These are phyloP conservation scores for Ennomos erosarius DNA, from an alignment of 2,888 invertebrate species.

Conservation along the genomic window DNA sequence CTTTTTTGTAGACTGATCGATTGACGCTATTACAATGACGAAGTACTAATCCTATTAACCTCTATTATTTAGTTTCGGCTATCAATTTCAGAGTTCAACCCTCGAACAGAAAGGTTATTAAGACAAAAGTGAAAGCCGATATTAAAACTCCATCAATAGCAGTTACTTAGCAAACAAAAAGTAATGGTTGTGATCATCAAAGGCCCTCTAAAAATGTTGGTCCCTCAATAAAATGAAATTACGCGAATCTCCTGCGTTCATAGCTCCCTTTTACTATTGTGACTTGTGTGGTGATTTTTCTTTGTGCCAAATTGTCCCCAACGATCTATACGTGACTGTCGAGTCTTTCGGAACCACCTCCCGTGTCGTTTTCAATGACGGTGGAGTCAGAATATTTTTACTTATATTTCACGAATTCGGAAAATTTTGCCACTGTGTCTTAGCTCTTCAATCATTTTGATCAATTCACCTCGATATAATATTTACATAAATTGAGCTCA, in stretches of 20 bases:
- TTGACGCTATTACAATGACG: conserved; percentile 22
- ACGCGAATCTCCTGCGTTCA: conserved; percentile 23
- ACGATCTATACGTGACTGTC: conserved; percentile 30
- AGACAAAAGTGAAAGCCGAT: conserved; percentile 9
- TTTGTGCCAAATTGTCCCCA: conserved; percentile 39
- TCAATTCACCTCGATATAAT: too few relatives aligned
- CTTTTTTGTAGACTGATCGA: conserved; percentile 12
- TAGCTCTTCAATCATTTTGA: too few relatives aligned
- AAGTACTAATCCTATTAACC: conserved; percentile 15
- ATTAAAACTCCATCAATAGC: conserved; percentile 18
- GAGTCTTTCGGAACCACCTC: conserved; percentile 19
- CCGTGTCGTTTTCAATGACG: conserved; percentile 7
- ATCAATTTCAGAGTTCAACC: conserved; percentile 24
- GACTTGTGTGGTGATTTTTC: conserved; percentile 37
- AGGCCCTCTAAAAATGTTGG: conserved; percentile 17
- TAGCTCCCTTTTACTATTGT: conserved; percentile 34
- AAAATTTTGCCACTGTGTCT: too few relatives aligned
- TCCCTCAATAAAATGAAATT: conserved; percentile 31
- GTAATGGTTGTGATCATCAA: conserved; percentile 23
- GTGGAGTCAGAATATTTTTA: neutral
- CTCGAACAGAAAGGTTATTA: conserved; percentile 8
- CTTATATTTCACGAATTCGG: neutral
- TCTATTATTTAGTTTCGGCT: conserved; percentile 20
- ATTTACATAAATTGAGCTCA: neutral
- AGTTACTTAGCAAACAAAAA: conserved; percentile 22